Base-by-base conservation (phyloP, 2,113 vertebrate genomes). In the Salminus brasiliensis region DNA sequence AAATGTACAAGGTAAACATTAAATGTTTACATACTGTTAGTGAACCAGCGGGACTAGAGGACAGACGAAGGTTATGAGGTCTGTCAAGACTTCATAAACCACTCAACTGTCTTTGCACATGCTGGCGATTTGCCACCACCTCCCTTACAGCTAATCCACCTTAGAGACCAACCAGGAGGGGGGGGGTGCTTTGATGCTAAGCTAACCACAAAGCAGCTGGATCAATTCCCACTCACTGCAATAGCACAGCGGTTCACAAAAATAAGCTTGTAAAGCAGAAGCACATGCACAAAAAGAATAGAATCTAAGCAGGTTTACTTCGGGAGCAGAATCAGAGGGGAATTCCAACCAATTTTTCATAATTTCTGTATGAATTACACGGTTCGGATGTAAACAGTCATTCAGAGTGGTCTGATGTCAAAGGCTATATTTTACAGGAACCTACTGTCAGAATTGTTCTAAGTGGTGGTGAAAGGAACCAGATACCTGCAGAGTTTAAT, bases 41-140 rank as follows among this genome's bases (percentile, higher is more conserved):
- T 57, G 47, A 63, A 62, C 41, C 36, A 23, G 52, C 59, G 53
- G 25, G 49, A 45, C 43, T 59, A 25, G 43, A 23, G 11, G 36
- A 65, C 76, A 66, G 21, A 39, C 13, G 23, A 39, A 27, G 63
- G 73, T 43, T 62, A 80, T 52, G 53, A 5, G 74, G 16, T 27
- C 59, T 73, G 53, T 67, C 34, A 76, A 21, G 39, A 63, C 25
- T 32, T 59, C 57, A 69, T 45, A 65, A 75, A 81, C 70, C 75
- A 68, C 13, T 15, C 5, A 72, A 47, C 13, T 4, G 59, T 55
- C 23, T 25, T n/a, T 41, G 9, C 30, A 21, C 62, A 52, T 68
- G 72, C n/a, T 45, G 9, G 18, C 39, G 62, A 30, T 47, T 55
- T 16, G 10, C 27, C 55, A 39, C 16, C 70, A 60, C 39, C 29